A percentile compares a stretch with the other conserved stretches of the same genome.
phyloP scores from a whole-genome alignment of 2,888 invertebrate species.

The Chymomyza caudatula region DNA sequence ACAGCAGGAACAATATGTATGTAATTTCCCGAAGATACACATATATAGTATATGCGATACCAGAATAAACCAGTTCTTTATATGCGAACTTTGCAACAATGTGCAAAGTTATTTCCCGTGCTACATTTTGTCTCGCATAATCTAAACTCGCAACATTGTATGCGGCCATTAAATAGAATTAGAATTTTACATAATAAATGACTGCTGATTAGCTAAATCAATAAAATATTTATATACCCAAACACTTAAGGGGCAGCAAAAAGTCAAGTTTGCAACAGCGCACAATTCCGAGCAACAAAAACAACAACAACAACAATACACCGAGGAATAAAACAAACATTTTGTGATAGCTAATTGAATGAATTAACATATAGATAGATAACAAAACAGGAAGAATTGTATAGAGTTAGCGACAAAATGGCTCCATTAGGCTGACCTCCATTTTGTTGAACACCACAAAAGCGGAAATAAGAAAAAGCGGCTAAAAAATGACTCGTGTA shows the following conservation, averaged over 20 bases:
- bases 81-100: slow-evolving; percentile 21
- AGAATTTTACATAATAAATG: slow-evolving; percentile 64
- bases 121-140: neutral
- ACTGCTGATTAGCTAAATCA: slow-evolving; percentile 65
- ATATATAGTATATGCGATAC: too few relatives aligned
- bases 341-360: slow-evolving; percentile 61
- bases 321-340: slow-evolving; percentile 18
- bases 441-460: neutral
- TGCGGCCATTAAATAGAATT: slow-evolving; percentile 38
- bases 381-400: slow-evolving; percentile 26
- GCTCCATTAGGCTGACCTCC: slow-evolving; percentile 8
- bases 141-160: slow-evolving; percentile 42
- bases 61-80: neutral
- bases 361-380: slow-evolving; percentile 53
- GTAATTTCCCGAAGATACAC: too few relatives aligned
- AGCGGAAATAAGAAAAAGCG: neutral
- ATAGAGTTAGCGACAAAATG: neutral
- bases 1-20: too few relatives aligned
- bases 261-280: slow-evolving; percentile 10
- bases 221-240: slow-evolving; percentile 66
- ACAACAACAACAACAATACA: neutral
- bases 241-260: slow-evolving; percentile 54
- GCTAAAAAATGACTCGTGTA: slow-evolving; percentile 4
- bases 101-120: neutral
- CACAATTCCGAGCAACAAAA: slow-evolving; percentile 19